A percentile compares a stretch with the other conserved stretches of the same genome.
phyloP scores from a whole-genome alignment of 1,140 invertebrate species.

The Drosophila takahashii region DNA sequence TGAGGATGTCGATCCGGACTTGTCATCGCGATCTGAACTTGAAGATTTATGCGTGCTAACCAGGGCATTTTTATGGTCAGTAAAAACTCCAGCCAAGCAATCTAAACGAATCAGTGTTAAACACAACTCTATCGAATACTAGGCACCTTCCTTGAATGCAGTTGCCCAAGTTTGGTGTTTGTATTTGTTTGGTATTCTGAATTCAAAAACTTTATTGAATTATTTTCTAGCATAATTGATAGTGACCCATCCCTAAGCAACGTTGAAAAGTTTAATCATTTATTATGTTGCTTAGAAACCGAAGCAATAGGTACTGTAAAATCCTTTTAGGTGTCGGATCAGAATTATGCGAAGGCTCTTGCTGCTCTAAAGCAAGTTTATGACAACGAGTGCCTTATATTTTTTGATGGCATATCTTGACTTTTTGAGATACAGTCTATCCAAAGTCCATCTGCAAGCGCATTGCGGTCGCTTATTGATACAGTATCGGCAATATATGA shows the following conservation, averaged over 20 bases:
- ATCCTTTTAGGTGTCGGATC: background rate
- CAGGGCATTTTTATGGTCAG: background rate
- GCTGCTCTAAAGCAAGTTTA: constrained; percentile 2
- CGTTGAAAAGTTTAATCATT: background rate
- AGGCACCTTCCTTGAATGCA: no score
- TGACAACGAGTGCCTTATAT: background rate
- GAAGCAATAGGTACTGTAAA: constrained; percentile 1
- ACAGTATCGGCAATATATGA: no score
- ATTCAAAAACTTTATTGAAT: no score
- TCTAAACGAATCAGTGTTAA: background rate
- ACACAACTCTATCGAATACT: no score
- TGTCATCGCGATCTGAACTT: background rate
- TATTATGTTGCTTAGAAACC: background rate
- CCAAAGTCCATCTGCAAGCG: background rate
- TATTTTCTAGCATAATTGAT: no score
- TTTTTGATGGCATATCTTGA: constrained; percentile 3
- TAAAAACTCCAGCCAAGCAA: background rate
- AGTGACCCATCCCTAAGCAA: no score
- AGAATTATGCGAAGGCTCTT: constrained; percentile 1
- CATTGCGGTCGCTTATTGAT: background rate
- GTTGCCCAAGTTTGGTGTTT: no score
- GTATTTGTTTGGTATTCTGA: no score
- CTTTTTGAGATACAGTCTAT: constrained; percentile 1
- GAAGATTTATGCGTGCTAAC: background rate
- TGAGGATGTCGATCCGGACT: background rate